phyloP scores from a whole-genome alignment of 2,888 invertebrate species.

The Leptinotarsa juncta region DNA sequence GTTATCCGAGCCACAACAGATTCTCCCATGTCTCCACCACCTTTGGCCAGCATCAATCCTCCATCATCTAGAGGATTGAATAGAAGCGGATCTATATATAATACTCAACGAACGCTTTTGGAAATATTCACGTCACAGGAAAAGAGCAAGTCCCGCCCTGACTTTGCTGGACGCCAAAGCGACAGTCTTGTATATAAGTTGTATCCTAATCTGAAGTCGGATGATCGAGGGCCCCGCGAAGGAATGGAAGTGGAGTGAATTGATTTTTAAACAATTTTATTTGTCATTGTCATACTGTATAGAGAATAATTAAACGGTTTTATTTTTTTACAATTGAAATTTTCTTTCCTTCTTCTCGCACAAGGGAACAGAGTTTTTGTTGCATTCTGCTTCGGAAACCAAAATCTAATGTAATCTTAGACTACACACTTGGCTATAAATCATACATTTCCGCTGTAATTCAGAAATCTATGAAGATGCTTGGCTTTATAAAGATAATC shows the following conservation, averaged over 20 bases:
- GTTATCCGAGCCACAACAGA: constrained; percentile 84
- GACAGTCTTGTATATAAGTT: constrained; percentile 75
- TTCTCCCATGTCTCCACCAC: constrained; percentile 86
- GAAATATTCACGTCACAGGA: constrained; percentile 76
- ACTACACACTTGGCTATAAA: no score
- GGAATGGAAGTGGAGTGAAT: constrained; percentile 59
- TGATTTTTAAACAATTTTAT: constrained; percentile 24
- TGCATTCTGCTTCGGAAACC: no score
- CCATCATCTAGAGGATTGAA: constrained; percentile 52
- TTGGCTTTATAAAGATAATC: no score
- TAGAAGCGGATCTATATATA: constrained; percentile 57
- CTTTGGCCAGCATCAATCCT: constrained; percentile 62
- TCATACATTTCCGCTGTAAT: no score
- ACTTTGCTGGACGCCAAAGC: constrained; percentile 71
- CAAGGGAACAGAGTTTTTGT: no score
- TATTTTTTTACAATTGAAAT: constrained; percentile 1
- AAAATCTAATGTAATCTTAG: no score
- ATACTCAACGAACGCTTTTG: constrained; percentile 70
- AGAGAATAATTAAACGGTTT: not conserved
- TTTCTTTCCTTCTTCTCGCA: not conserved
- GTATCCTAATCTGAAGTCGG: constrained; percentile 77
- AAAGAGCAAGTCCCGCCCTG: constrained; percentile 65
- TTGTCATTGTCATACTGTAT: not conserved
- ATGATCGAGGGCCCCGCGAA: constrained; percentile 64
- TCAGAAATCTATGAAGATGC: no score